Base-by-base conservation (phyloP, 2,113 vertebrate species). In the Eulemur rufifrons region DNA sequence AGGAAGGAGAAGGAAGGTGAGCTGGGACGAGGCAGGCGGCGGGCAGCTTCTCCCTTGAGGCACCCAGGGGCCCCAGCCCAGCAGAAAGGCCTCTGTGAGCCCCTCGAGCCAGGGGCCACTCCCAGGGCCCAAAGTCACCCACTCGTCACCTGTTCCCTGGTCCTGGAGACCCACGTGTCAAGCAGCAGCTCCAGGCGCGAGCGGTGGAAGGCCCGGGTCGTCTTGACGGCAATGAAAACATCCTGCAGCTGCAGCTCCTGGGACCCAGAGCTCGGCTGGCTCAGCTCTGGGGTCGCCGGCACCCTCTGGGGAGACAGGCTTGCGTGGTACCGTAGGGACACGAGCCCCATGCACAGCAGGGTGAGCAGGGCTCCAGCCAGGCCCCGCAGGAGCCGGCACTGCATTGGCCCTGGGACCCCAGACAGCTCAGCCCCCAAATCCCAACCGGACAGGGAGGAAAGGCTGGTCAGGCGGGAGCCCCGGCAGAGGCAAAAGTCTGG, bases 101-200 rank as follows among this genome's bases (percentile, higher is more conserved):
- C 81, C 69, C 69, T 23, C 21, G 1, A 39, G 20, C 54, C 52
- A 47, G 56, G 69, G 25, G 13, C 61, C 77, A n/a, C 39, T 11
- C 73, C 59, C 47, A 42, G 50, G 61, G 23, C 81, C 80, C 54
- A 12, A 18, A 6, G 42, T 8, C 4, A 0, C 84, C 81, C 7
- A 12, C 71, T 14, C 20, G 73, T 98, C 97, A 98, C 98, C 87
- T 99, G 99, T 81, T 99, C 97, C 74, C 98, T 99, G 89, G 98
- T 98, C 85, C 63, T 99, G 50, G 99, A 99, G 97, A 99, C 99
- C 99, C 99, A 99, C 0, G 99, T 99, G 95, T 99, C 98, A 83
- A 99, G 96, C 29, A 99, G 99, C 78, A 99, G 98, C 95, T 98
- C 98, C 61, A 99, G 98, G 34, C 99, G 99, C 82, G 98, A 99